Evolutionary conservation across 2,888 invertebrate genomes (phyloP), one percentile per base, ranked within the genome.

Genomic region (Scotopteryx bipunctaria): DNA sequence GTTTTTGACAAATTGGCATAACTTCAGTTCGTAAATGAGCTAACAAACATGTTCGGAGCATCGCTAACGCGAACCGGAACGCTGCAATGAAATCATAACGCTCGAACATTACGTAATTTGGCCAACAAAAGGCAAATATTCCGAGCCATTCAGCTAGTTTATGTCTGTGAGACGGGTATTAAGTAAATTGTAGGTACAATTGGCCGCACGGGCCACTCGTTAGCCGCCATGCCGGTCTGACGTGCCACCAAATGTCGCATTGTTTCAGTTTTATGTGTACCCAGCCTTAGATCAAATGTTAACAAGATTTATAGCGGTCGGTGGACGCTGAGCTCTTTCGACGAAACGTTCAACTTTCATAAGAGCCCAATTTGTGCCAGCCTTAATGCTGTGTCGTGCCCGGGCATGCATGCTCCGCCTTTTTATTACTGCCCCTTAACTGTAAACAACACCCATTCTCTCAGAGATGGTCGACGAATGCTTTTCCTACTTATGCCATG

Each of bases 381-480:
- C 75, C 76, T 82, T 84, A 81, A 82, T 83, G 86, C 75, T 72
- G 71, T 80, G 85, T 85, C 86, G 85, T 86, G 86, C 78, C 64
- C 73, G 69, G 65, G 71, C 81, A 81, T 81, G 81, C 81, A 81
- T 82, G 86, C 83, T 76, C 86, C 86, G 86, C 86, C 86, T 87
- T 86, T 88, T 88, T 89, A 86, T 88, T 82, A 71, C 86, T 86
- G 86, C 84, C 86, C 83, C 86, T 79, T 86, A 85, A 86, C 86
- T 83, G 86, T 86, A 83, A 78, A 87, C 83, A 81, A 86, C 87
- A 86, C 87, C 88, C 87, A 89, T 86, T 83, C 77, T 83, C 77
- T 74, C 63, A 68, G 54, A 49, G 69, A 72, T 71, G 74, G 77
- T 71, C 76, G 75, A 69, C 69, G 66, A 69, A 73, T 74, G 72